Base-by-base conservation (phyloP, 1,140 invertebrate genomes). In the Brachystomella parvula region DNA sequence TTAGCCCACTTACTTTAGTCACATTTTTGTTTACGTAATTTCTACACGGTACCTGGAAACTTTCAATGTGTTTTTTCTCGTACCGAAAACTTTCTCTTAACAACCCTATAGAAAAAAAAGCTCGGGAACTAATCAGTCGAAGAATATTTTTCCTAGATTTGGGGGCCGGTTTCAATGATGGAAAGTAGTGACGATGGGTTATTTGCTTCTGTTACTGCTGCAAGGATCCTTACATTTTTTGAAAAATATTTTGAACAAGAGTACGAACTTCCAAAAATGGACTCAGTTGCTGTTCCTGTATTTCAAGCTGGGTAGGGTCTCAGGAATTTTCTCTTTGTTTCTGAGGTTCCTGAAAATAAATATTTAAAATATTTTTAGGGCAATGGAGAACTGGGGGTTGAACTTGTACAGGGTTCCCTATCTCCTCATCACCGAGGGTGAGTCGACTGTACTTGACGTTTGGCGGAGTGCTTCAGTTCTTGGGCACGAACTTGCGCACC, bases 361-460 rank as follows among this genome's bases (percentile, higher is more conserved):
- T 21, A 3, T 17, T 24, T 21, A 64, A 26, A 9, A 59, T 26
- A 64, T 64, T 64, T 53, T 12, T 62, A 62, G 26, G 31, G 21
- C 31, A 6, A 28, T 62, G 33, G 60, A 62, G 24, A 62, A 24
- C 44, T 62, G 63, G 88, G 89, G 88, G n/a, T 24, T 53, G 15
- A 53, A 53, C 24, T 53, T 53, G 47, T n/a, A 56, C 30, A 30
- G 30, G 19, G 62, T 47, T 6, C 6, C 15, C 17, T 60, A 31
- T 26, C 24, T 63, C 2, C 21, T 64, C 12, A 24, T 29, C 12
- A 19, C 33, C 30, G n/a, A 44, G 9, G 61, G 39, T 0, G 66
- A 61, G 29, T 63, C 60, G 1, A 63, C 66, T 2, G 60, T 63
- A 29, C 21, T 26, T 2, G 35, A 67, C 26, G 12, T 47, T 21